Percentiles rank a stretch among this genome's conserved stretches.
Evolutionary conservation across 1,140 invertebrate species (phyloP).

Genomic region (Cydia splendana): DNA sequence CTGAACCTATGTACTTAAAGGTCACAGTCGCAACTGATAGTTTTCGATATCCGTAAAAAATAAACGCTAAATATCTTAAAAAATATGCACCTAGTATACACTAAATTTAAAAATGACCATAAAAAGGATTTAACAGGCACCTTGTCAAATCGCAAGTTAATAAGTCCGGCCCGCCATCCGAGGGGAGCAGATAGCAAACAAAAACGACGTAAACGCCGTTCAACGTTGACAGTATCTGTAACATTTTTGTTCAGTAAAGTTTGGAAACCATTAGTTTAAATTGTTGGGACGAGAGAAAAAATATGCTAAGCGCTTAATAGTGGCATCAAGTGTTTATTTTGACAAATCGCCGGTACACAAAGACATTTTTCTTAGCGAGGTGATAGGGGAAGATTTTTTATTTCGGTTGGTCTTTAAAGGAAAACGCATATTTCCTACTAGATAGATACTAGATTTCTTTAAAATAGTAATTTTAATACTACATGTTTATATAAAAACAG

Average conservation of each 20-base stretch:
- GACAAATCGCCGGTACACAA: constrained; percentile 8
- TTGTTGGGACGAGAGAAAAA: constrained; percentile 33
- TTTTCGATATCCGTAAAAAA: too few species aligned
- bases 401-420: neutral
- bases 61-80: constrained; percentile 18
- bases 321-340: constrained; percentile 32
- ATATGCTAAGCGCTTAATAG: constrained; percentile 33
- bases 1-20: too few species aligned
- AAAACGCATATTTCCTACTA: neutral
- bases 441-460: neutral
- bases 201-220: neutral
- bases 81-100: constrained; percentile 32
- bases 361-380: constrained; percentile 18
- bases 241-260: constrained; percentile 44
- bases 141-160: constrained; percentile 50
- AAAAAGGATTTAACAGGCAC: constrained; percentile 41
- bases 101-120: constrained; percentile 14
- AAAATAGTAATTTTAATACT: too few species aligned
- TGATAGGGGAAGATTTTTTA: neutral
- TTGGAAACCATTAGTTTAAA: constrained; percentile 47
- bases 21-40: too few species aligned
- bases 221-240: constrained; percentile 36
- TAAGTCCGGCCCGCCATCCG: constrained; percentile 41
- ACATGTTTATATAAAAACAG: too few species aligned
- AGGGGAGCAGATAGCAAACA: neutral